Percentiles rank a stretch among this genome's conserved stretches.
These are phyloP conservation scores for Drosophila borealis DNA, from an alignment of 2,888 invertebrate genomes.

Conservation along the genomic window DNA sequence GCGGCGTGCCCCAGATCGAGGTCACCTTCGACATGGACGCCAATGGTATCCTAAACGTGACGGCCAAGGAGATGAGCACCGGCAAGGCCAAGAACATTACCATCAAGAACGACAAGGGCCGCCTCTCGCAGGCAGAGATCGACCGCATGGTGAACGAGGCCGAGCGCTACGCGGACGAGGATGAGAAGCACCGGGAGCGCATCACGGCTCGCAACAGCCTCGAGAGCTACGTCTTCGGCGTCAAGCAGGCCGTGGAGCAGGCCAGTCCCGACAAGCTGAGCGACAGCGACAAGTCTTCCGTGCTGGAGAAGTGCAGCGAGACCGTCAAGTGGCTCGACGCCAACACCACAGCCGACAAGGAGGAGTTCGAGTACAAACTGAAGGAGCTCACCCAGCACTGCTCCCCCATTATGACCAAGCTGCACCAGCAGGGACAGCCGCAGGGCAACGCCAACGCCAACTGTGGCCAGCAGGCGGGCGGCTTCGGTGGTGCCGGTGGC, in stretches of 20 bases:
- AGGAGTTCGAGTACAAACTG: conserved; percentile 88
- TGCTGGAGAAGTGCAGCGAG: conserved; percentile 84
- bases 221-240: conserved; percentile 35
- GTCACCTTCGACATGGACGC: conserved; percentile 93
- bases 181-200: conserved; percentile 40
- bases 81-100: conserved; percentile 91
- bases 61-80: conserved; percentile 89
- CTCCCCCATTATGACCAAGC: conserved; percentile 86
- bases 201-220: conserved; percentile 36
- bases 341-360: conserved; percentile 90
- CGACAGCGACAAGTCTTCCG: conserved; percentile 89
- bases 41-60: conserved; percentile 96
- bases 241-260: conserved; percentile 34
- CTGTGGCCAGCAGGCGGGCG: conserved; percentile 87
- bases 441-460: conserved; percentile 39
- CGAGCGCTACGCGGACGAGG: conserved; percentile 87
- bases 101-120: conserved; percentile 92
- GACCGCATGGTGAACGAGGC: conserved; percentile 91
- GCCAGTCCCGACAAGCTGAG: conserved; percentile 82
- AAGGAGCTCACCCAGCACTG: conserved; percentile 72
- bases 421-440: conserved; percentile 73
- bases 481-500: conserved; percentile 87
- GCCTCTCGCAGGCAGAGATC: conserved; percentile 92
- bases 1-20: conserved; percentile 94
- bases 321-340: conserved; percentile 89